Evolutionary conservation across 2,888 invertebrate genomes (phyloP).

Genomic region (Hirtodrosophila alboralis): DNA sequence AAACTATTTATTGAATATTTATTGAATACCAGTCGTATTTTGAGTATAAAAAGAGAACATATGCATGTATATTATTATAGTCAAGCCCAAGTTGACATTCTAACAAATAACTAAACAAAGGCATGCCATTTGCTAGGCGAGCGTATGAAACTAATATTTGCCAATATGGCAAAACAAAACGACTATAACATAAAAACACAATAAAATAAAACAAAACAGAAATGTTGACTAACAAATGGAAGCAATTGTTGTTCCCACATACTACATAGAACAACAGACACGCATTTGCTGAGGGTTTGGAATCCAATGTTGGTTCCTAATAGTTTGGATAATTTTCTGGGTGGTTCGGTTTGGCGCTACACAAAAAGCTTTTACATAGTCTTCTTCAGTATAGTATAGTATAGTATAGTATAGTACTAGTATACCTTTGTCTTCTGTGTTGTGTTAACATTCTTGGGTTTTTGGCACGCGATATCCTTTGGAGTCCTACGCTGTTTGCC

Average conservation of each 20-base stretch:
- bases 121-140: constrained; percentile 48
- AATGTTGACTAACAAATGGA: constrained; percentile 21
- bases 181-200: constrained; percentile 65
- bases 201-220: constrained; percentile 62
- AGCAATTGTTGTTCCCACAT: no score
- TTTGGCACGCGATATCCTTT: constrained; percentile 81
- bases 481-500: constrained; percentile 57
- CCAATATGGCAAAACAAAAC: constrained; percentile 63
- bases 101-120: constrained; percentile 36
- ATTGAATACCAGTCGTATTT: no score
- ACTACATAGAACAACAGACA: constrained; percentile 12
- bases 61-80: not conserved
- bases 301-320: constrained; percentile 10
- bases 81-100: constrained; percentile 19
- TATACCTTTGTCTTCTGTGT: constrained; percentile 29
- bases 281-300: constrained; percentile 29
- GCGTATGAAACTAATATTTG: constrained; percentile 74
- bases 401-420: no score
- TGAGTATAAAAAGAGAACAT: no score
- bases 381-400: no score
- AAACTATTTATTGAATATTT: no score
- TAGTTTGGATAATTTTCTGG: no score
- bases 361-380: constrained; percentile 61
- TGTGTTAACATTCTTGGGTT: constrained; percentile 68
- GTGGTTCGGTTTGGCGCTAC: constrained; percentile 3